phyloP scores from a whole-genome alignment of 2,888 invertebrate genomes.

The Troilus luridus region DNA sequence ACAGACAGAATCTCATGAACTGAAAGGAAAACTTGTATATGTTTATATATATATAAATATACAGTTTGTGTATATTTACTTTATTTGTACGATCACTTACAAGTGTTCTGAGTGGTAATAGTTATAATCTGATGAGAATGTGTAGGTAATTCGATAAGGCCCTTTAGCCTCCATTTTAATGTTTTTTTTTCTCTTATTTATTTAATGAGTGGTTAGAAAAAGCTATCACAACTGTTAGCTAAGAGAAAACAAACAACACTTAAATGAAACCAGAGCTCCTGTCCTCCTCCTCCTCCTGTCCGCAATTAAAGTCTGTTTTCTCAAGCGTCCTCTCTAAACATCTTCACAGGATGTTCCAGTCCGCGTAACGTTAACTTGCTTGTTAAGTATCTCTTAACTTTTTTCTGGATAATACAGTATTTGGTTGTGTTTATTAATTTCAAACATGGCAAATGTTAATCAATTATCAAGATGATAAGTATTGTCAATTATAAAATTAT shows the following conservation, averaged over 20 bases:
- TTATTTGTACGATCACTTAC: neutral
- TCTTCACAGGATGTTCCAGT: conserved; percentile 19
- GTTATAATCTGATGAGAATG: neutral
- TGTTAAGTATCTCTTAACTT: neutral
- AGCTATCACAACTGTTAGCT: conserved; percentile 27
- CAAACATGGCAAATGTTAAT: too few relatives aligned
- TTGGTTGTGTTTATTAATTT: neutral
- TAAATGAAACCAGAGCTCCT: conserved; percentile 44
- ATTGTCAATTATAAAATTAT: too few relatives aligned
- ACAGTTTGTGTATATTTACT: too few relatives aligned
- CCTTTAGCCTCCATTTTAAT: neutral
- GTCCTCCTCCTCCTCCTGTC: conserved; percentile 26
- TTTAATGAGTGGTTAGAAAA: conserved; percentile 26
- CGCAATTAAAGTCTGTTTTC: conserved; percentile 46
- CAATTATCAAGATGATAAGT: too few relatives aligned
- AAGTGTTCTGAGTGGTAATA: neutral
- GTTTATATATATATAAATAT: too few relatives aligned
- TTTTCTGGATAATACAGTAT: neutral
- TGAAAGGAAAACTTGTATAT: too few relatives aligned
- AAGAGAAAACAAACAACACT: conserved; percentile 46
- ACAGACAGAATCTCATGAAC: too few relatives aligned
- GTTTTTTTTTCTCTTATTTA: neutral
- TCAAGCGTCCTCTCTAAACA: conserved; percentile 45
- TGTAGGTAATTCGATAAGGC: neutral
- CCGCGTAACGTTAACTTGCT: neutral